Percentiles rank a stretch among this genome's conserved stretches.
phyloP scores from a whole-genome alignment of 2,888 invertebrate genomes.

The Lithosia quadra region DNA sequence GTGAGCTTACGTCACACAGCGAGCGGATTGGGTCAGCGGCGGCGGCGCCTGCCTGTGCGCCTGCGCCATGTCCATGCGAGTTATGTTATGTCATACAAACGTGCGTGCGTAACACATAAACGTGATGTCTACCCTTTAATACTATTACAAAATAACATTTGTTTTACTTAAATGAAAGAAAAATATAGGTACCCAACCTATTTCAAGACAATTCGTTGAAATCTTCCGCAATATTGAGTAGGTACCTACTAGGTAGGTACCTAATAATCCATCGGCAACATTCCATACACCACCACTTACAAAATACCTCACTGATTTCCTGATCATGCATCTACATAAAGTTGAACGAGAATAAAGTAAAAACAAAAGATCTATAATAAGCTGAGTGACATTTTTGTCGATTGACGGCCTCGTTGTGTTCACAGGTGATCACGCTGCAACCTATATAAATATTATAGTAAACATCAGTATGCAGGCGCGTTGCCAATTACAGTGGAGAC shows the following conservation, averaged over 20 bases:
- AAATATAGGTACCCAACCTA: conserved; percentile 29
- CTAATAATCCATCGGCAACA: background rate
- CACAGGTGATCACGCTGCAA: conserved; percentile 67
- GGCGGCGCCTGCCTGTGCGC: conserved; percentile 53
- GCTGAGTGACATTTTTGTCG: conserved; percentile 34
- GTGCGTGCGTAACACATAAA: conserved; percentile 62
- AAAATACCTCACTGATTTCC: conserved; percentile 14
- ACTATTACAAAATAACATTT: conserved; percentile 44
- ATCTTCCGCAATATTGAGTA: conserved; percentile 15
- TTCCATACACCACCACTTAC: background rate
- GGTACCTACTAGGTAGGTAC: too few relatives aligned
- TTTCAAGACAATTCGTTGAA: conserved; percentile 32
- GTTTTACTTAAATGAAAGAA: conserved; percentile 36
- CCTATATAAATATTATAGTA: conserved; percentile 75
- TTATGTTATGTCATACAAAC: conserved; percentile 80
- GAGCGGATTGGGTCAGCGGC: conserved; percentile 76
- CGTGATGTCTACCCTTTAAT: conserved; percentile 59
- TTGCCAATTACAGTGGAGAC: conserved; percentile 85
- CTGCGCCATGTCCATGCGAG: conserved; percentile 68
- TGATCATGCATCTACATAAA: background rate
- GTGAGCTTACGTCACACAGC: conserved; percentile 69
- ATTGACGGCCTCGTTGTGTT: conserved; percentile 37
- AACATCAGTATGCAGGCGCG: conserved; percentile 84
- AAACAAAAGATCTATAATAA: conserved; percentile 13
- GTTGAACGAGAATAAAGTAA: conserved; percentile 10